Conservation (phyloP, 2,113 vertebrate genomes). For the Micromys minutus region DNA sequence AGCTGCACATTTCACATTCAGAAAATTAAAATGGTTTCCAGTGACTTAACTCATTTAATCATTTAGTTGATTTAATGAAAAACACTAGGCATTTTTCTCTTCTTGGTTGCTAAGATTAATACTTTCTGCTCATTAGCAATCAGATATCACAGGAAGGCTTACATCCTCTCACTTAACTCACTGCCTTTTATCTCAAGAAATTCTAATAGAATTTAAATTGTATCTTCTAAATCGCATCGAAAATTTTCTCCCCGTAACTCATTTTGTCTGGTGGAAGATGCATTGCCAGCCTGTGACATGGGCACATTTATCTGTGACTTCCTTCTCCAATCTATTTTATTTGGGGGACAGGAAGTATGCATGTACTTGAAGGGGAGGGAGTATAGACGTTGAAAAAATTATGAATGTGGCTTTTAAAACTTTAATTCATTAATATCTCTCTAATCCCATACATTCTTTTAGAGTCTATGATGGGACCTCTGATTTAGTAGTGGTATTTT, state of each 20-base stretch:
- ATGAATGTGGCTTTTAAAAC: neutral
- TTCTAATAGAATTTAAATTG: slow-evolving; percentile 81
- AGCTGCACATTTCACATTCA: slow-evolving; percentile 80
- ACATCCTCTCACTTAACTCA: slow-evolving; percentile 78
- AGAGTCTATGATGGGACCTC: slow-evolving; percentile 40
- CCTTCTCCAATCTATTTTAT: neutral
- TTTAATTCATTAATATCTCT: slow-evolving; percentile 37
- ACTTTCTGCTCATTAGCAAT: slow-evolving; percentile 83
- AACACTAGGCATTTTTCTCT: slow-evolving; percentile 79
- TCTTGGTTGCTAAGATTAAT: slow-evolving; percentile 81
- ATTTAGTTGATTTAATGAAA: slow-evolving; percentile 86
- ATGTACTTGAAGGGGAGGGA: neutral
- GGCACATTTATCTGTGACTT: slow-evolving; percentile 34
- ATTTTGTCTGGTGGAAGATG: slow-evolving; percentile 60
- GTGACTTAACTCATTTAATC: slow-evolving; percentile 83
- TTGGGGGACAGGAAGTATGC: neutral
- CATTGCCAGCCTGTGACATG: neutral
- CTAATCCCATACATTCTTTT: neutral
- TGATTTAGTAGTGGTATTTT: slow-evolving; percentile 68
- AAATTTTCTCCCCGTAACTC: slow-evolving; percentile 68
- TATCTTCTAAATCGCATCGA: slow-evolving; percentile 80
- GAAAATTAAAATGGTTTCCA: slow-evolving; percentile 82
- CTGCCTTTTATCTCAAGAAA: slow-evolving; percentile 78
- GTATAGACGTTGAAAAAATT: neutral
- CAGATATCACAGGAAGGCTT: slow-evolving; percentile 82